phyloP scores from a whole-genome alignment of 2,113 vertebrate species.

The Bubalus kerabau region DNA sequence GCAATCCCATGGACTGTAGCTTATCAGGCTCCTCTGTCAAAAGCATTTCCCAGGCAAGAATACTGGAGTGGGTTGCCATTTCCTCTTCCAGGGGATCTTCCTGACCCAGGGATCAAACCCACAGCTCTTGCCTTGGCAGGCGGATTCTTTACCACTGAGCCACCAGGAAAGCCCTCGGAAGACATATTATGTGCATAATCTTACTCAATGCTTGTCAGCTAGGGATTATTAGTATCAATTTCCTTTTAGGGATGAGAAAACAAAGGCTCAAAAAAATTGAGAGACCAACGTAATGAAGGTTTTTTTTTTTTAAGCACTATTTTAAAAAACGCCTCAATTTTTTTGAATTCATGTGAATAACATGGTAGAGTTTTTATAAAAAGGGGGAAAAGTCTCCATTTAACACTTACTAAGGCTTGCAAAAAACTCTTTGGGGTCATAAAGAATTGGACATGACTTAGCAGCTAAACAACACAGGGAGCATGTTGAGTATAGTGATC shows the following conservation, averaged over 20 bases:
- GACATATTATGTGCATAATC: background rate
- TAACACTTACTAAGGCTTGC: background rate
- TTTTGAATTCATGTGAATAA: constrained; percentile 49
- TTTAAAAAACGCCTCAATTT: constrained; percentile 56
- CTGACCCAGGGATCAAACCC: background rate
- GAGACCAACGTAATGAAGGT: background rate
- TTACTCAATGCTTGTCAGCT: background rate
- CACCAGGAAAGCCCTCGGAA: background rate
- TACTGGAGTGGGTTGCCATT: background rate
- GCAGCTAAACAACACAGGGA: background rate
- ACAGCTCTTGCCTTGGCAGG: background rate
- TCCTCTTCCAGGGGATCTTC: background rate
- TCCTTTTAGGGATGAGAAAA: background rate
- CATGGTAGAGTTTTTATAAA: background rate
- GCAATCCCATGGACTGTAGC: background rate
- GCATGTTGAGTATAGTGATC: background rate
- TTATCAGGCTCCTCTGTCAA: background rate
- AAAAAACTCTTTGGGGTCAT: background rate
- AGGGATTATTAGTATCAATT: background rate
- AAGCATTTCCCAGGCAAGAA: background rate
- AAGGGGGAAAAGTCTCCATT: background rate
- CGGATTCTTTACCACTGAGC: background rate
- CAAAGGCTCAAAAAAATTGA: background rate
- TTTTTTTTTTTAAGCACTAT: background rate
- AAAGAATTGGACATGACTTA: background rate